Conservation (phyloP, 2,888 invertebrate species). For the Sminthurides aquaticus region DNA sequence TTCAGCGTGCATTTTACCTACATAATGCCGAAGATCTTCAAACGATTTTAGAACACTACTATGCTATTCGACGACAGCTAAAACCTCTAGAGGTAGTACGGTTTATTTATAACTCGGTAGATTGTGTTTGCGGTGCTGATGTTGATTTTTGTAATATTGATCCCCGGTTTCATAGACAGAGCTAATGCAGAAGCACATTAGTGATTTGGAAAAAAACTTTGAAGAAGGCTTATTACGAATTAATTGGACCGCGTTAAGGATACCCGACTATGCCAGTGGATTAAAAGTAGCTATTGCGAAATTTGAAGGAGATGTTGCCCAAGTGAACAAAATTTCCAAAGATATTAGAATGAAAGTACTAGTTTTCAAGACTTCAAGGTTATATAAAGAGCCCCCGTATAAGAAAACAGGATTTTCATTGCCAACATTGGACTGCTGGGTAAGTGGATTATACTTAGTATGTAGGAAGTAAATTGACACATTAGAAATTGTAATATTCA, state of each 20-base stretch:
- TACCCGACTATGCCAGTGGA: constrained; percentile 58
- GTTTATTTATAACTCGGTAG: not conserved
- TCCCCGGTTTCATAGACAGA: constrained; percentile 55
- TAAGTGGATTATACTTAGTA: constrained; percentile 15
- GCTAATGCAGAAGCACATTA: constrained; percentile 60
- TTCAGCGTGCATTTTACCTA: constrained; percentile 49
- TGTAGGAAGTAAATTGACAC: not conserved
- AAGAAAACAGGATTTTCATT: constrained; percentile 27
- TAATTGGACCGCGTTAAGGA: constrained; percentile 78
- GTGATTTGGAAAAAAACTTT: constrained; percentile 65
- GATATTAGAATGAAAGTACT: constrained; percentile 49
- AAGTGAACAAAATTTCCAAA: constrained; percentile 49
- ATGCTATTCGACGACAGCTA: constrained; percentile 46
- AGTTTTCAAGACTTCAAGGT: constrained; percentile 47
- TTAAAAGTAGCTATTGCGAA: constrained; percentile 28
- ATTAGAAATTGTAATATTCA: not conserved
- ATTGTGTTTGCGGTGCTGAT: constrained; percentile 17
- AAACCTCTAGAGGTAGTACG: constrained; percentile 47
- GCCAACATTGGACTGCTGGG: constrained; percentile 39
- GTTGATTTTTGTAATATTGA: constrained; percentile 11
- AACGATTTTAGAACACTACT: constrained; percentile 45
- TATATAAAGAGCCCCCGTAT: constrained; percentile 37
- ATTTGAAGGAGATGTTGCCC: constrained; percentile 36
- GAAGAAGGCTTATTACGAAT: constrained; percentile 73
- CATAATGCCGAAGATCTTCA: constrained; percentile 47